Base-by-base conservation (phyloP, 2,797 vertebrate genomes). In the Brachymystax lenok region DNA sequence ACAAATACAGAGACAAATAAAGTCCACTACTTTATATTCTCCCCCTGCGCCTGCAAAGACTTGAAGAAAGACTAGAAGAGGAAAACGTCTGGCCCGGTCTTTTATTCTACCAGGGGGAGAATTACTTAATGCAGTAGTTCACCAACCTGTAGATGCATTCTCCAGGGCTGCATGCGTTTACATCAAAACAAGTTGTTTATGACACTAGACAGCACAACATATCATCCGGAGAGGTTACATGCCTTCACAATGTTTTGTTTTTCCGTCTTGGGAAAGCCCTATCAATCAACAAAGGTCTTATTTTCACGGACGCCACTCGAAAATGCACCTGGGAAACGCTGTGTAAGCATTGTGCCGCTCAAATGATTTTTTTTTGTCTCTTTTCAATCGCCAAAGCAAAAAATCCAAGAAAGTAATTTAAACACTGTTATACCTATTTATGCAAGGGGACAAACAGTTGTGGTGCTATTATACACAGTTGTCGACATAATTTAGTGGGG, bases 341-440 rank as follows among this genome's bases (percentile, higher is more conserved):
- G 84, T 69, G 75, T 87, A 87, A 94, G 90, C 92, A 92, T 90
- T 92, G 88, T 89, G 90, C 82, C 79, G 91, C 89, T 85, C 88
- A 81, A 90, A 92, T 92, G 94, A 91, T 92, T 93, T 94, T 93
- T 89, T 86, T 35, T 35, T 33, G 90, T 88, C 93, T 92, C 91
- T 78, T 83, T 85, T 84, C 82, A 83, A 83, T 84, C 84, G 86
- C 89, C 91, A 90, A 86, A 91, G 88, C 90, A 88, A 90, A 90
- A 63, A 59, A 46, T 46, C 10, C 0, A 46, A 46, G 40, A 13
- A 10, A 46, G 40, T 94, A 87, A 92, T 91, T 95, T 93, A 95
- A 95, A 96, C 93, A 93, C 79, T 13, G 89, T 91, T 90, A 89
- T 88, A 92, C 89, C 88, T 95, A 94, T 97, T 96, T 96, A 96